Evolutionary conservation across 2,888 invertebrate genomes (phyloP).

Genomic region (Limenitis camilla): DNA sequence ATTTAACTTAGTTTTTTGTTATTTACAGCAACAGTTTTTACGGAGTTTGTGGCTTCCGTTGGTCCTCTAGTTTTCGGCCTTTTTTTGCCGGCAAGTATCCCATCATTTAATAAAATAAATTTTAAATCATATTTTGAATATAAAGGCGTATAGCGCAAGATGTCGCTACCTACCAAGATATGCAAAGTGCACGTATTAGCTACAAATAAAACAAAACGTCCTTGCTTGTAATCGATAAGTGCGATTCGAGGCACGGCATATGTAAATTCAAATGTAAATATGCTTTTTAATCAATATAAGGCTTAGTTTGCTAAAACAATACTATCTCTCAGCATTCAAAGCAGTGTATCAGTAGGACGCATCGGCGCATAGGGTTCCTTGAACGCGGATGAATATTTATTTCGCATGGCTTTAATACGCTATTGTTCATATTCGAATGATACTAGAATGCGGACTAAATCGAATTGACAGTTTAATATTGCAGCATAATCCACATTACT

Average conservation of each 20-base stretch:
- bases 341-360: constrained; percentile 49
- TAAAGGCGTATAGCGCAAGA: too few relatives aligned
- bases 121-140: too few relatives aligned
- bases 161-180: background rate
- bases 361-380: constrained; percentile 46
- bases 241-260: constrained; percentile 64
- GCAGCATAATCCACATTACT: too few relatives aligned
- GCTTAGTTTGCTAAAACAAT: constrained; percentile 53
- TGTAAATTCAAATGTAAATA: constrained; percentile 67
- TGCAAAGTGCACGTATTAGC: background rate
- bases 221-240: constrained; percentile 57
- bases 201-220: constrained; percentile 29
- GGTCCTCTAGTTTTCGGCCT: too few relatives aligned
- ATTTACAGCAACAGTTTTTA: too few relatives aligned
- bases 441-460: constrained; percentile 26
- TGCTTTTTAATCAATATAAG: constrained; percentile 66
- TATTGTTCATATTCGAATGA: constrained; percentile 54
- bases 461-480: constrained; percentile 15
- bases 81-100: too few relatives aligned
- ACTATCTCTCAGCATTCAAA: constrained; percentile 63
- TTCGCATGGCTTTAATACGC: constrained; percentile 46
- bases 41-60: too few relatives aligned
- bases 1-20: too few relatives aligned
- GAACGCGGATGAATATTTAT: constrained; percentile 68
- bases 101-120: too few relatives aligned